These are phyloP conservation scores for Onthophagus taurus DNA, from an alignment of 1,140 invertebrate species.

Conservation along the genomic window DNA sequence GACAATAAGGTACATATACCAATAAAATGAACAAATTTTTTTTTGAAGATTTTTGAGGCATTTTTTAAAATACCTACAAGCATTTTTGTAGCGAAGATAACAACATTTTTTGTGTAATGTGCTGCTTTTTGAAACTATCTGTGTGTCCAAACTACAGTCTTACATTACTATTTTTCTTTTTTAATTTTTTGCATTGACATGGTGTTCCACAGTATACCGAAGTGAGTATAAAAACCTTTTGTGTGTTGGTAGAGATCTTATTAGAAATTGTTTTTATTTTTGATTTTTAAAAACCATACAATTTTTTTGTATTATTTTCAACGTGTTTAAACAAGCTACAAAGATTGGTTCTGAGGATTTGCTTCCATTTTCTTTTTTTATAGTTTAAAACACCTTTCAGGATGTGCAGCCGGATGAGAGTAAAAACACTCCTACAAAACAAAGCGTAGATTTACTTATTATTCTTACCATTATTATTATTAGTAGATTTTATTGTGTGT, in stretches of 20 bases:
- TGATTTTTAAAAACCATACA: neutral
- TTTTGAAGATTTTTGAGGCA: too few species aligned
- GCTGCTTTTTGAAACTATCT: constrained; percentile 20
- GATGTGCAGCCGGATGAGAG: too few species aligned
- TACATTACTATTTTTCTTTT: constrained; percentile 38
- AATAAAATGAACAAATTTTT: neutral
- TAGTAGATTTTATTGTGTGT: constrained; percentile 25
- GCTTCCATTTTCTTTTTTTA: too few species aligned
- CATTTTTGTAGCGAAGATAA: constrained; percentile 39
- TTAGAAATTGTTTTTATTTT: neutral
- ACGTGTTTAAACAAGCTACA: too few species aligned
- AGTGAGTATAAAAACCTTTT: constrained; percentile 38
- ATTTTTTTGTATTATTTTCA: too few species aligned
- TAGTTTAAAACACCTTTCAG: too few species aligned
- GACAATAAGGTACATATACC: neutral
- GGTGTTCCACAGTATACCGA: constrained; percentile 34
- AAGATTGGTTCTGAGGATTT: too few species aligned
- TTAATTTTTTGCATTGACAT: constrained; percentile 37
- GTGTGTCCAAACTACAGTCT: constrained; percentile 30
- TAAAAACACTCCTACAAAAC: too few species aligned
- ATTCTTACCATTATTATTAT: too few species aligned
- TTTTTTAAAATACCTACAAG: constrained; percentile 30
- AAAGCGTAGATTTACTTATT: too few species aligned
- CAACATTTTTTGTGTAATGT: constrained; percentile 22
- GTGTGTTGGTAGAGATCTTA: constrained; percentile 1